Evolutionary conservation across 2,888 invertebrate genomes (phyloP), one percentile per base, ranked within the genome.

Genomic region (Adelognathus sp.): DNA sequence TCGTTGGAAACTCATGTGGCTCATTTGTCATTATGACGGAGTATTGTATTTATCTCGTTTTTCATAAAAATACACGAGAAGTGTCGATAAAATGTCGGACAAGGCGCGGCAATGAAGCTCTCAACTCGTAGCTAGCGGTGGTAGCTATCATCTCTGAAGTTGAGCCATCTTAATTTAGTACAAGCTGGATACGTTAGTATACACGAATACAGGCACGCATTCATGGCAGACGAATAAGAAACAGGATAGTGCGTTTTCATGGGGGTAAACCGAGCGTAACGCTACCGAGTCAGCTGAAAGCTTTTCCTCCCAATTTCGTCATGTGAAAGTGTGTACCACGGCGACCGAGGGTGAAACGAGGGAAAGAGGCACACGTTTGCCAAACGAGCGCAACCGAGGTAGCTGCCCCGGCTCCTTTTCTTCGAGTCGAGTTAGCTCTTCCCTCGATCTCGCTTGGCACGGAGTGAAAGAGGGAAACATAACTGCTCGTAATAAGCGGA

Each of bases 401-500:
- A 58, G 21, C 24, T 6, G 56, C 44, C n/a, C n/a, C n/a, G n/a
- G n/a, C n/a, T n/a, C n/a, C n/a, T 61, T 50, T 27, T 36, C 61
- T 54, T 41, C 63, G 39, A 75, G 60, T 58, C 46, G 60, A n/a
- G 29, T 16, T 18, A 29, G 56, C 27, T 60, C 52, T 72, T n/a
- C n/a, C 50, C 67, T 72, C 58, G 70, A n/a, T 66, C 50, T 60
- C 39, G n/a, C 36, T 9, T 1, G 24, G 24, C 11, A 24, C 27
- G 39, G 61, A n/a, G n/a, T 21, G 46, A 50, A 50, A 74, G 60
- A 33, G 67, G 56, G 63, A 52, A 71, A 82, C 78, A 81, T 82
- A 81, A 79, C 76, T 79, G 81, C 70, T 72, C 67, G 83, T 83
- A 84, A 84, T 84, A 82, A 83, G 81, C 77, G 80, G 72, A 80